phyloP scores from a whole-genome alignment of 2,888 invertebrate genomes.

The Synanthedon myopaeformis region DNA sequence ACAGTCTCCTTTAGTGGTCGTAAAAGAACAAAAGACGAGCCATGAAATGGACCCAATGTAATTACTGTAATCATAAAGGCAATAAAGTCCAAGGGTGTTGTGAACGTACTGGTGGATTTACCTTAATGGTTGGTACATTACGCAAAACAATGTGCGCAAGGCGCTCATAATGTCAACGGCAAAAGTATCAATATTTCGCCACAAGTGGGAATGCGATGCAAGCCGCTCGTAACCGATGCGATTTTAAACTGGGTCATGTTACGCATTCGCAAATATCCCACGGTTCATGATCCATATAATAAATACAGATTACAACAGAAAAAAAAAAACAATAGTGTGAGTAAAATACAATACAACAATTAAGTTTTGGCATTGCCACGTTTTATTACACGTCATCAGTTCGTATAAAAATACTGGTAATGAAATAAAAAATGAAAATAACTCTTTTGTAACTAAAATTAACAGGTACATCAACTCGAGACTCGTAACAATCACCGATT shows the following conservation, averaged over 20 bases:
- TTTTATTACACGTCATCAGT: constrained; percentile 37
- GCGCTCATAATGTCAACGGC: constrained; percentile 47
- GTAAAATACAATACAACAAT: constrained; percentile 24
- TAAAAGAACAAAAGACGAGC: background rate
- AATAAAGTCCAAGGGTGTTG: background rate
- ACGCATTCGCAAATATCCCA: constrained; percentile 50
- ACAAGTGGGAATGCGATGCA: constrained; percentile 30
- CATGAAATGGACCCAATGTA: background rate
- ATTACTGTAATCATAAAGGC: background rate
- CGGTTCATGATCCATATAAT: constrained; percentile 36
- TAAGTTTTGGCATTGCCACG: constrained; percentile 38
- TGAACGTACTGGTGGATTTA: background rate
- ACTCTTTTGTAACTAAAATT: constrained; percentile 37
- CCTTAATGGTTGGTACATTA: constrained; percentile 14
- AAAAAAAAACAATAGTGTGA: constrained; percentile 20
- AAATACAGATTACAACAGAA: constrained; percentile 16
- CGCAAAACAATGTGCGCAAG: constrained; percentile 45
- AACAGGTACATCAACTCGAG: constrained; percentile 69
- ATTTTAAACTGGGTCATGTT: constrained; percentile 51
- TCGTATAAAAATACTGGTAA: constrained; percentile 31
- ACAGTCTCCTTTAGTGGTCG: background rate
- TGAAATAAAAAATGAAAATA: constrained; percentile 12
- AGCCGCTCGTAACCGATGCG: constrained; percentile 2
- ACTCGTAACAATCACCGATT: constrained; percentile 50
- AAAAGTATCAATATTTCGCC: constrained; percentile 35